A percentile compares a stretch with the other conserved stretches of the same genome.
These are phyloP conservation scores for Amphimallon solstitiale DNA, from an alignment of 2,888 invertebrate species.

Conservation along the genomic window DNA sequence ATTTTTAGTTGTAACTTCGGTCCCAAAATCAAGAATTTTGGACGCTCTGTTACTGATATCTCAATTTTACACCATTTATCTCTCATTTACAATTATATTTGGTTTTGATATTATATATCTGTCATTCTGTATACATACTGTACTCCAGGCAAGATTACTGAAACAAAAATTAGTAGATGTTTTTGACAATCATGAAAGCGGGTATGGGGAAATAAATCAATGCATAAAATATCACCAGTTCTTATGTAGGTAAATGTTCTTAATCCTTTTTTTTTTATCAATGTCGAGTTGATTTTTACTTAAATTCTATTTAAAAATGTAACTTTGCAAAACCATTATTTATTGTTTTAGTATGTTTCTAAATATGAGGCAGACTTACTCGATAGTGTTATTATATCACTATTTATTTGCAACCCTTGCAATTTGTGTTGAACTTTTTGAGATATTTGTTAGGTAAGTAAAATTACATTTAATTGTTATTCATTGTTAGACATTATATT, in stretches of 20 bases:
- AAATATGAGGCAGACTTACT: too few species aligned
- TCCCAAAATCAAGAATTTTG: background rate
- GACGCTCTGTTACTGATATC: background rate
- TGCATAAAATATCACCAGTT: slow-evolving; percentile 17
- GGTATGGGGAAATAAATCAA: background rate
- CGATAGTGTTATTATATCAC: too few species aligned
- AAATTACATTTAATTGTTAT: too few species aligned
- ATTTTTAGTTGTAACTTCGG: background rate
- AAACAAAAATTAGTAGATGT: slow-evolving; percentile 1
- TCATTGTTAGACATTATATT: too few species aligned
- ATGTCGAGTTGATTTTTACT: too few species aligned
- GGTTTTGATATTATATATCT: slow-evolving; percentile 31
- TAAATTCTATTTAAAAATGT: too few species aligned
- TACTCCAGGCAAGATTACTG: slow-evolving; percentile 21
- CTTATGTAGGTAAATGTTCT: slow-evolving; percentile 18
- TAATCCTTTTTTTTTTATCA: too few species aligned
- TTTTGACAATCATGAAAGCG: background rate
- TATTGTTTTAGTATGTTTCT: too few species aligned
- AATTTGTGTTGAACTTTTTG: too few species aligned
- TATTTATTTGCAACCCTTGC: too few species aligned
- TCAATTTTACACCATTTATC: background rate
- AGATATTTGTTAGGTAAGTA: too few species aligned
- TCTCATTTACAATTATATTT: background rate
- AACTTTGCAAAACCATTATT: too few species aligned
- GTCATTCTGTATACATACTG: slow-evolving; percentile 12